Conservation (phyloP, 2,113 vertebrate genomes). For the Paramisgurnus dabryanus region DNA sequence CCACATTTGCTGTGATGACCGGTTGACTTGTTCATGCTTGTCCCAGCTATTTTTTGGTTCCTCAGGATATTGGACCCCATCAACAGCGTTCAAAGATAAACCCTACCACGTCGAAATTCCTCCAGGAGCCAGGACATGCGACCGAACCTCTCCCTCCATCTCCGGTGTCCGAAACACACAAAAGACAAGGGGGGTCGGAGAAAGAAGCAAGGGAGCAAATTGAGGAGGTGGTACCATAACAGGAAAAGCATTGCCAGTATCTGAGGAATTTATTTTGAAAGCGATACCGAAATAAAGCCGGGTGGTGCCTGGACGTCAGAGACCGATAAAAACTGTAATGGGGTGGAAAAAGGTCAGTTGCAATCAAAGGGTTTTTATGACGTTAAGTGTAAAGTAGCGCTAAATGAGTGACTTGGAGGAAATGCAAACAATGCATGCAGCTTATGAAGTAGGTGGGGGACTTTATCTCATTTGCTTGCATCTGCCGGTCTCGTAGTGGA, state of each 20-base stretch:
- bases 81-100: conserved; percentile 60
- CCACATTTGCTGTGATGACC: conserved; percentile 41
- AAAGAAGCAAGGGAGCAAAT: conserved; percentile 51
- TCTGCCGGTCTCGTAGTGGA: conserved; percentile 20
- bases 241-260: conserved; percentile 77
- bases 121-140: conserved; percentile 22
- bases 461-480: conserved; percentile 24
- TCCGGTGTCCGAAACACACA: conserved; percentile 28
- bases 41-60: conserved; percentile 65
- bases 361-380: conserved; percentile 61
- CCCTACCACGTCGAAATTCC: conserved; percentile 35
- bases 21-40: conserved; percentile 50
- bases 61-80: conserved; percentile 43
- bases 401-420: conserved; percentile 61
- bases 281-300: conserved; percentile 62
- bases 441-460: conserved; percentile 14
- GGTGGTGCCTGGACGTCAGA: conserved; percentile 65
- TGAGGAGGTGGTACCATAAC: conserved; percentile 70
- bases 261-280: conserved; percentile 68
- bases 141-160: conserved; percentile 42
- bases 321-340: conserved; percentile 70
- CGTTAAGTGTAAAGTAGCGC: conserved; percentile 45
- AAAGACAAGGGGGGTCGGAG: conserved; percentile 15
- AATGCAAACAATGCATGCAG: conserved; percentile 42
- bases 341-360: conserved; percentile 66